Conservation (phyloP, 2,888 invertebrate species). For the Antitype chi region DNA sequence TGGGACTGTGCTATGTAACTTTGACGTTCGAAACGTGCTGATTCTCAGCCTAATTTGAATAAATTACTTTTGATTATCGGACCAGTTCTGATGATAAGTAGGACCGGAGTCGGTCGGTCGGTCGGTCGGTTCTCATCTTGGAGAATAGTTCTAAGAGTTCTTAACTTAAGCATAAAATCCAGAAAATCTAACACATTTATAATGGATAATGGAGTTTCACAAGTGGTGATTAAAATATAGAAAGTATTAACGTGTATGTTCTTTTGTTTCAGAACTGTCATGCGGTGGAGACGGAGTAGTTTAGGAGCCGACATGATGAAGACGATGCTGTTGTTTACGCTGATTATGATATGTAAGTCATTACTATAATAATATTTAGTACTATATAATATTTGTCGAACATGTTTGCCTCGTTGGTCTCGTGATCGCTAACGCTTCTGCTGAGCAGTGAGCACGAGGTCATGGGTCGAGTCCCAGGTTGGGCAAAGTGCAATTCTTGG, state of each 20-base stretch:
- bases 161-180: neutral
- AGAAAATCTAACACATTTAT: neutral
- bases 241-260: neutral
- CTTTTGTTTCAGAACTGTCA: constrained; percentile 75
- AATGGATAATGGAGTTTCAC: neutral
- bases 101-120: neutral
- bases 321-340: constrained; percentile 68
- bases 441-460: too few relatives aligned
- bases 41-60: too few relatives aligned
- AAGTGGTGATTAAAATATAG: neutral
- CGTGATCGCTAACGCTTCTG: too few relatives aligned
- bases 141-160: neutral
- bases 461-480: too few relatives aligned
- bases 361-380: neutral
- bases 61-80: too few relatives aligned
- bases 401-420: neutral
- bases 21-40: too few relatives aligned
- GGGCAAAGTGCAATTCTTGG: too few relatives aligned
- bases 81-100: neutral
- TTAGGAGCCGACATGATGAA: constrained; percentile 71
- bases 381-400: neutral
- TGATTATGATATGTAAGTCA: constrained; percentile 77
- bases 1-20: too few relatives aligned
- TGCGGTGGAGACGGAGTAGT: constrained; percentile 80
- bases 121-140: too few relatives aligned